Percentiles rank a stretch among this genome's conserved stretches.
These are phyloP conservation scores for Seriola quinqueradiata DNA, from an alignment of 2,113 vertebrate genomes.

Conservation along the genomic window DNA sequence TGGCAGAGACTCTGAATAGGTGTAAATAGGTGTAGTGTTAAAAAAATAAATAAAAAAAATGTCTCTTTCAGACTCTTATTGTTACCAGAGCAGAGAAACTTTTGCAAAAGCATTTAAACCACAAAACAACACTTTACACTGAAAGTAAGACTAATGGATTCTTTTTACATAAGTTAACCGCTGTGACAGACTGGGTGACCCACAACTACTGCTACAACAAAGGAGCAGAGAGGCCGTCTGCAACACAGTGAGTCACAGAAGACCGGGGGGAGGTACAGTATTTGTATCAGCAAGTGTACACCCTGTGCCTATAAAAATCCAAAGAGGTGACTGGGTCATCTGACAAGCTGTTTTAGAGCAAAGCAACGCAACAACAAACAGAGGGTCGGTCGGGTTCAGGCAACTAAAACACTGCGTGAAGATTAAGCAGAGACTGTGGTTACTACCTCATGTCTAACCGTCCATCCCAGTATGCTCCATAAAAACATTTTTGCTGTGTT, in stretches of 20 bases:
- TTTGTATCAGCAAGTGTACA: too few species aligned
- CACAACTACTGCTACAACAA: neutral
- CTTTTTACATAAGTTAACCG: slow-evolving; percentile 1
- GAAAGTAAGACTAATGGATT: neutral
- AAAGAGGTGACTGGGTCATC: too few species aligned
- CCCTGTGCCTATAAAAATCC: too few species aligned
- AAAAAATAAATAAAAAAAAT: neutral
- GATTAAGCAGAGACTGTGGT: neutral
- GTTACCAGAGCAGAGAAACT: neutral
- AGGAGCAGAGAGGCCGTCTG: neutral
- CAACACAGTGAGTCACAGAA: neutral
- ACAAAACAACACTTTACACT: neutral
- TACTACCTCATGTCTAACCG: neutral
- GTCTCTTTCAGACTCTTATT: neutral
- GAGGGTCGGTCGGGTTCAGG: neutral
- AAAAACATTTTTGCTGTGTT: neutral
- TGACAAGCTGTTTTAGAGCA: neutral
- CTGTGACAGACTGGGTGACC: neutral
- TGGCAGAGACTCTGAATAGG: too few species aligned
- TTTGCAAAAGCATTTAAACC: neutral
- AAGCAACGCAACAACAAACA: too few species aligned
- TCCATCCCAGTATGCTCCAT: neutral
- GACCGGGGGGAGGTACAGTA: neutral
- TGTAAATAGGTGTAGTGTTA: neutral
- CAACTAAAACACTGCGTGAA: neutral